These are phyloP conservation scores for Iguana delicatissima DNA, from an alignment of 2,797 vertebrate species.

Conservation along the genomic window DNA sequence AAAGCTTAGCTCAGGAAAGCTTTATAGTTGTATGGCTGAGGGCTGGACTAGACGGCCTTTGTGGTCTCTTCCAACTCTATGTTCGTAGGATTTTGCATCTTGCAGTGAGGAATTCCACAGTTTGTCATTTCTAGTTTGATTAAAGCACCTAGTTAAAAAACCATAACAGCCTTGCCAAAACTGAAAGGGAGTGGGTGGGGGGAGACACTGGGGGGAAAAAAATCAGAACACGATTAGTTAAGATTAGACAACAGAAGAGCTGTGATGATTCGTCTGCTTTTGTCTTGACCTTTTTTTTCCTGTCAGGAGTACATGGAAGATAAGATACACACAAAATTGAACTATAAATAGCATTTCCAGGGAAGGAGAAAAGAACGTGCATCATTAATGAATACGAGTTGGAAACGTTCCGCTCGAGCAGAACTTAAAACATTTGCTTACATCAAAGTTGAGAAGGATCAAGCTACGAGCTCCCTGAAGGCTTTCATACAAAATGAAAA, in stretches of 20 bases:
- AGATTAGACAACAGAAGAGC: constrained; percentile 45
- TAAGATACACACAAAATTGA: constrained; percentile 42
- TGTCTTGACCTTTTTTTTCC: constrained; percentile 23
- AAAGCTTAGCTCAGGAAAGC: too few species aligned
- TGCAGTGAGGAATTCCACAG: neutral
- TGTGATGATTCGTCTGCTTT: constrained; percentile 37
- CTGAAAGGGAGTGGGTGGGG: too few species aligned
- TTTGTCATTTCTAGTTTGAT: neutral
- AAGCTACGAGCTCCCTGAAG: constrained; percentile 71
- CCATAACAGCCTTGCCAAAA: neutral
- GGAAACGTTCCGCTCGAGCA: constrained; percentile 67
- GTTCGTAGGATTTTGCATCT: too few species aligned
- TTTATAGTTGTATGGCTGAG: too few species aligned
- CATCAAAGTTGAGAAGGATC: constrained; percentile 72
- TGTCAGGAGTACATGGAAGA: constrained; percentile 49
- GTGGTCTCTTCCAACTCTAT: too few species aligned
- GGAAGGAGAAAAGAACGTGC: constrained; percentile 64
- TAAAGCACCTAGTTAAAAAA: constrained; percentile 11
- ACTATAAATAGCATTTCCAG: constrained; percentile 64
- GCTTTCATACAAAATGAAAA: constrained; percentile 63
- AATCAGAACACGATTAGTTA: neutral
- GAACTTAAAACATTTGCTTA: constrained; percentile 77
- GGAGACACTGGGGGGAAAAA: neutral
- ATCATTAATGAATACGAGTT: constrained; percentile 70
- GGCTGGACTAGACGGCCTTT: too few species aligned